Conservation (phyloP, 2,888 invertebrate genomes). For the Amphiduros pacificus region DNA sequence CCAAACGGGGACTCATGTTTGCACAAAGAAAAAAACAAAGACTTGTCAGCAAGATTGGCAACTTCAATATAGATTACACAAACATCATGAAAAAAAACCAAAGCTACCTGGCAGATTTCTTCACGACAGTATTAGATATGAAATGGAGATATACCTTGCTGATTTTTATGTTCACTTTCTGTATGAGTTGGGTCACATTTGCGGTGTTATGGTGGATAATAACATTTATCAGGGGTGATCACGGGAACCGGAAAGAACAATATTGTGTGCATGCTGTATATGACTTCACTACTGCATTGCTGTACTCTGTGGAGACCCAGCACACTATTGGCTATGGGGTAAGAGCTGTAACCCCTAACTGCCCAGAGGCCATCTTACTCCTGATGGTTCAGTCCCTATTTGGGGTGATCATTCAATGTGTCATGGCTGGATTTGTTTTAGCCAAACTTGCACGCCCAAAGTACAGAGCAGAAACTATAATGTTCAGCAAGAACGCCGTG, state of each 20-base stretch:
- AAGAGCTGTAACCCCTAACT: slow-evolving; percentile 26
- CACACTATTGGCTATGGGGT: slow-evolving; percentile 37
- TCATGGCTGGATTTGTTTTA: slow-evolving; percentile 78
- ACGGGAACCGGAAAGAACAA: not conserved
- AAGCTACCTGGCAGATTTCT: slow-evolving; percentile 12
- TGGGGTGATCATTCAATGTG: slow-evolving; percentile 75
- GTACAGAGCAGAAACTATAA: slow-evolving; percentile 88
- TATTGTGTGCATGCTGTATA: slow-evolving; percentile 29
- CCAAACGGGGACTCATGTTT: slow-evolving; percentile 21
- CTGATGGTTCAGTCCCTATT: slow-evolving; percentile 89
- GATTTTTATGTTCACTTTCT: slow-evolving; percentile 10
- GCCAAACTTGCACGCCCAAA: slow-evolving; percentile 88
- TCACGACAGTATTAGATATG: slow-evolving; percentile 13
- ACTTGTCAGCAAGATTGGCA: slow-evolving; percentile 11
- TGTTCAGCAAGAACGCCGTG: slow-evolving; percentile 89
- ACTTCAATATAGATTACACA: slow-evolving; percentile 13
- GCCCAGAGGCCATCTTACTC: slow-evolving; percentile 72
- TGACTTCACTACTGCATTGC: slow-evolving; percentile 30
- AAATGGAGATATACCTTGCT: slow-evolving; percentile 14
- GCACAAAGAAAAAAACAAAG: slow-evolving; percentile 21
- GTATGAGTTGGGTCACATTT: slow-evolving; percentile 11
- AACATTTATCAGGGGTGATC: slow-evolving; percentile 3
- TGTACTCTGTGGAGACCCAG: slow-evolving; percentile 36
- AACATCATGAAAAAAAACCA: slow-evolving; percentile 3
- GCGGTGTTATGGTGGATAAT: slow-evolving; percentile 13